These are phyloP conservation scores for Xanthorhoe spadicearia DNA, from an alignment of 2,888 invertebrate species.

Conservation along the genomic window DNA sequence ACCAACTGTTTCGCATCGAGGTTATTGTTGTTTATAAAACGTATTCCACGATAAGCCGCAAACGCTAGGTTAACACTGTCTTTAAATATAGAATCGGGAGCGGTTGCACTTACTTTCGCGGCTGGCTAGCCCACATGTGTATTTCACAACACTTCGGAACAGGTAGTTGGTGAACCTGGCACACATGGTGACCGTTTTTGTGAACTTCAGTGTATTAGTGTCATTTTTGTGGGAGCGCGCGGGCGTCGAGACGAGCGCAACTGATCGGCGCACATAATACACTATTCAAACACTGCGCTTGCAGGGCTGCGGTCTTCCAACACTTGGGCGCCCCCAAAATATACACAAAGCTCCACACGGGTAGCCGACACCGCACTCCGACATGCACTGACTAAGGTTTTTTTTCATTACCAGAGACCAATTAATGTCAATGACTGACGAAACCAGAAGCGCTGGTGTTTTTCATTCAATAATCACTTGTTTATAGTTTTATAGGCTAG, in stretches of 20 bases:
- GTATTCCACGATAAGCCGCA: slow-evolving; percentile 49
- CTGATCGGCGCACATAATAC: slow-evolving; percentile 72
- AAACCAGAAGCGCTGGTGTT: slow-evolving; percentile 68
- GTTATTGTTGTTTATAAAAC: slow-evolving; percentile 45
- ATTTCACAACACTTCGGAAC: slow-evolving; percentile 79
- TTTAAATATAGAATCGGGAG: slow-evolving; percentile 54
- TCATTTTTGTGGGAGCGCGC: slow-evolving; percentile 67
- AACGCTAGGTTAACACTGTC: slow-evolving; percentile 42
- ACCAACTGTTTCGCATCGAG: slow-evolving; percentile 34
- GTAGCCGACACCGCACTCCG: slow-evolving; percentile 58
- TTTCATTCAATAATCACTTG: slow-evolving; percentile 63
- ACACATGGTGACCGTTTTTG: slow-evolving; percentile 71
- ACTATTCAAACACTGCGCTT: slow-evolving; percentile 59
- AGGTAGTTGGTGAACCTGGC: slow-evolving; percentile 76
- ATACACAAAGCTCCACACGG: slow-evolving; percentile 59
- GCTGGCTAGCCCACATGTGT: slow-evolving; percentile 80
- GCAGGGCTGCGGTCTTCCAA: slow-evolving; percentile 53
- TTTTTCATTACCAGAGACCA: slow-evolving; percentile 66
- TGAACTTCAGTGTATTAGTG: slow-evolving; percentile 63
- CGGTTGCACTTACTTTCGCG: slow-evolving; percentile 73
- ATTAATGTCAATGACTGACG: slow-evolving; percentile 79
- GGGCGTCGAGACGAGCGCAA: slow-evolving; percentile 56
- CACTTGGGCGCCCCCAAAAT: slow-evolving; percentile 63
- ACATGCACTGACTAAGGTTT: slow-evolving; percentile 75
- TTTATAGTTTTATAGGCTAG: slow-evolving; percentile 51